phyloP scores from a whole-genome alignment of 2,113 vertebrate species.

The Abramis brama region DNA sequence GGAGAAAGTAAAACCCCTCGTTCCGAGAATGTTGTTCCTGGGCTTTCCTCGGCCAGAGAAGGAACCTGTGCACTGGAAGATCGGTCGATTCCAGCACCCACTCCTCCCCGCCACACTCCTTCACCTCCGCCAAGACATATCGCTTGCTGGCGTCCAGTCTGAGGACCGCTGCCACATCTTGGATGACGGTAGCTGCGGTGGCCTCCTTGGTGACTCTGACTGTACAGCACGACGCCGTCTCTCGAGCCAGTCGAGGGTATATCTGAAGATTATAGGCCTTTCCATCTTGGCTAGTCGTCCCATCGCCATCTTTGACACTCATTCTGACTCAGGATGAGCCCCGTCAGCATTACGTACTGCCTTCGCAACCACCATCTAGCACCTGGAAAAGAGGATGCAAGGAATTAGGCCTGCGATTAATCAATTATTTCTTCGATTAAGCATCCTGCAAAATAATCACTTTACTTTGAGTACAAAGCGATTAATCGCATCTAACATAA shows the following conservation, averaged over 20 bases:
- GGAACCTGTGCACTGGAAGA: conserved; percentile 88
- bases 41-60: conserved; percentile 94
- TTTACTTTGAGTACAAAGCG: background rate
- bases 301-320: conserved; percentile 89
- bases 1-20: conserved; percentile 92
- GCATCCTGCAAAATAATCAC: background rate
- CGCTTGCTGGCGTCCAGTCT: conserved; percentile 81
- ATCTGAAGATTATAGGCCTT: conserved; percentile 87
- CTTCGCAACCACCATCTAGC: conserved; percentile 71
- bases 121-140: conserved; percentile 94
- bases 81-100: conserved; percentile 93
- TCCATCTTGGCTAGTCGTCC: conserved; percentile 78
- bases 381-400: conserved; percentile 68
- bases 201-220: conserved; percentile 88
- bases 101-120: conserved; percentile 94
- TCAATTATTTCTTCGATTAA: background rate
- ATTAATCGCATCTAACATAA: too few species aligned
- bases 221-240: conserved; percentile 80
- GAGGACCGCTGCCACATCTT: conserved; percentile 77
- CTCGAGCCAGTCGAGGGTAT: conserved; percentile 83
- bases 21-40: conserved; percentile 86
- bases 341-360: conserved; percentile 85
- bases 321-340: conserved; percentile 84
- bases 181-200: conserved; percentile 86
- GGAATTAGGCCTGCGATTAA: background rate